Evolutionary conservation across 2,888 invertebrate species (phyloP).

Genomic region (Heliconius hortense): DNA sequence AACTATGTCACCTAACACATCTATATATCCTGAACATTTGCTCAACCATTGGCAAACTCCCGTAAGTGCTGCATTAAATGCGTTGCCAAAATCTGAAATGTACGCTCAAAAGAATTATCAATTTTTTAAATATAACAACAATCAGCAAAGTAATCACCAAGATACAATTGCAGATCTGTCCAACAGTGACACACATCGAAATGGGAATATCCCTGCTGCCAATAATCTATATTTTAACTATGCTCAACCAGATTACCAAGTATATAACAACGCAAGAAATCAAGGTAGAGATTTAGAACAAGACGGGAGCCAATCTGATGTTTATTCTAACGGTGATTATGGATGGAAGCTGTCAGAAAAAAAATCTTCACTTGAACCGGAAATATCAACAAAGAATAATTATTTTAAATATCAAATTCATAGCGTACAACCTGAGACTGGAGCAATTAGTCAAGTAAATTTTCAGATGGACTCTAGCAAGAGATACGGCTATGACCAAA

Average conservation of each 20-base stretch:
- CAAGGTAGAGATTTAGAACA: constrained; percentile 62
- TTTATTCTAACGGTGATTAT: constrained; percentile 74
- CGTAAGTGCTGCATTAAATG: constrained; percentile 54
- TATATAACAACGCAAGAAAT: constrained; percentile 55
- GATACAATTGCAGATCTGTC: constrained; percentile 53
- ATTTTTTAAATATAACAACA: constrained; percentile 56
- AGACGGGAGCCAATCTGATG: constrained; percentile 58
- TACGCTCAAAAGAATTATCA: constrained; percentile 59
- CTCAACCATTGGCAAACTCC: constrained; percentile 65
- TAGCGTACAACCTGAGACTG: constrained; percentile 55
- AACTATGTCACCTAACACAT: constrained; percentile 59
- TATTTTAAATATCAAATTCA: constrained; percentile 57
- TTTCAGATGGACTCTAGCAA: constrained; percentile 71
- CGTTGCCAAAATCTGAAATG: constrained; percentile 63
- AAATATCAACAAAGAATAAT: constrained; percentile 56
- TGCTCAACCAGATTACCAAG: constrained; percentile 66
- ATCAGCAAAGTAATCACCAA: constrained; percentile 56
- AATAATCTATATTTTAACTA: constrained; percentile 72
- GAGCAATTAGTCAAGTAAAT: constrained; percentile 66
- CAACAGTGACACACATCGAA: constrained; percentile 66
- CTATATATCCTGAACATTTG: constrained; percentile 59
- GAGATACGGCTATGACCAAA: constrained; percentile 60
- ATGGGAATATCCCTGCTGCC: constrained; percentile 62
- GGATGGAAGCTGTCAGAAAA: constrained; percentile 76
- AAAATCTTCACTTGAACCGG: constrained; percentile 57